These are phyloP conservation scores for Pagetopsis macropterus DNA, from an alignment of 2,797 vertebrate species.

Conservation along the genomic window DNA sequence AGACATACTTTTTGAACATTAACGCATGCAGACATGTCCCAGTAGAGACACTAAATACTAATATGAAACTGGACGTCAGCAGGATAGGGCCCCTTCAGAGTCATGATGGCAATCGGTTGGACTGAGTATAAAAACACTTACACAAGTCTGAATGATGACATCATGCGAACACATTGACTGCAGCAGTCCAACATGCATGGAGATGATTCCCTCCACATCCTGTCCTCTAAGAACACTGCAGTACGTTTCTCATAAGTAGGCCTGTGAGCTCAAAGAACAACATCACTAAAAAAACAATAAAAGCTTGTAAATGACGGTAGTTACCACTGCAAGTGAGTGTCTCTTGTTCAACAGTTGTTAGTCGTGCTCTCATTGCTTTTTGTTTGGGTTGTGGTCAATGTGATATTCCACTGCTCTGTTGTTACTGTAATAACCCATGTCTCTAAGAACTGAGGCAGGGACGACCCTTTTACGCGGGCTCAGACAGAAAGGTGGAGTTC, in stretches of 20 bases:
- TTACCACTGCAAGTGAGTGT: neutral
- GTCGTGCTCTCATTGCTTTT: neutral
- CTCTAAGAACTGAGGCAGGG: slow-evolving; percentile 10
- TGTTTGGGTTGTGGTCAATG: neutral
- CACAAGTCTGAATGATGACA: neutral
- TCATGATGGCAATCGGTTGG: neutral
- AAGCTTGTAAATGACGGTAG: neutral
- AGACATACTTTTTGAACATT: neutral
- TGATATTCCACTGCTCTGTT: slow-evolving; percentile 18
- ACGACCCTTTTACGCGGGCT: slow-evolving; percentile 34
- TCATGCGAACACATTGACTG: neutral
- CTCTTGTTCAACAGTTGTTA: neutral
- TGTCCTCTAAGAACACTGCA: neutral
- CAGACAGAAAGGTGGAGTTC: slow-evolving; percentile 23
- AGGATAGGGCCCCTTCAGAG: neutral
- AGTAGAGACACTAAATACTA: neutral
- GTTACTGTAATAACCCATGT: slow-evolving; percentile 26
- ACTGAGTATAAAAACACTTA: neutral
- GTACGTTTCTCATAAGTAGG: neutral
- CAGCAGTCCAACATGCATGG: neutral
- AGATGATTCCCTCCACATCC: neutral
- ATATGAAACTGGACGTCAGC: neutral
- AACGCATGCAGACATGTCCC: neutral
- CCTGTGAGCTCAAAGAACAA: neutral
- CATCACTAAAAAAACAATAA: neutral